Base-by-base conservation (phyloP, 2,888 invertebrate species). In the Coleophora deauratella region DNA sequence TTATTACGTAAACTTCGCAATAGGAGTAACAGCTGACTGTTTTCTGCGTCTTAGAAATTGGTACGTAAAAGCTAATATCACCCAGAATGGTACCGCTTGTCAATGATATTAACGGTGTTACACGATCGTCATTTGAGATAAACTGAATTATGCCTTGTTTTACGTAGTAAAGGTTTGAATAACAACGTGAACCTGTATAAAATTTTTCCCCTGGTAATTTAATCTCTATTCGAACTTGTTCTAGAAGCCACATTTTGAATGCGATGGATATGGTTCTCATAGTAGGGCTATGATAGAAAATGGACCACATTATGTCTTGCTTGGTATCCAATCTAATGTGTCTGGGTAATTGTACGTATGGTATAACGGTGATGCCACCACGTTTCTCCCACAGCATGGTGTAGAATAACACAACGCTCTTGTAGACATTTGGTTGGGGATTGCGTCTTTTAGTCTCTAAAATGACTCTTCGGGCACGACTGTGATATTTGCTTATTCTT, bases 31-130 rank as follows among this genome's bases (percentile, higher is more conserved):
- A 79, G 3, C 66, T 64, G 2, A 67, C 59, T 1, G 46, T 44
- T 3, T 63, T 47, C 39, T 66, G 69, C 35, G 62, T 63, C 40
- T 56, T 62, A 1, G 49, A 34, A 3, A 60, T 63, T n/a, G 74
- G 68, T 13, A 72, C 31, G 27, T 60, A 57, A 44, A 76, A 80
- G 52, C 60, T 65, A 0, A 73, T 56, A 45, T 79, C 80, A 4
- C 80, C 80, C 46, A 80, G 67, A 42, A 80, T 47, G 7, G 79
- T 76, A 0, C 80, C 80, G 46, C 69, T 56, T 0, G 75, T 69
- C 2, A 79, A 56, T 27, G 80, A 76, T 27, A 81, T 48, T 21
- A 79, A 49, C 4, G 79, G 69, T 2, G 79, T 74, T 0, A 50
- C 52, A 9, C 71, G 73, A 44, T 79, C 80, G 41, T 81, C 80